Conservation (phyloP, 2,113 vertebrate genomes). For the Choloepus hoffmanni region DNA sequence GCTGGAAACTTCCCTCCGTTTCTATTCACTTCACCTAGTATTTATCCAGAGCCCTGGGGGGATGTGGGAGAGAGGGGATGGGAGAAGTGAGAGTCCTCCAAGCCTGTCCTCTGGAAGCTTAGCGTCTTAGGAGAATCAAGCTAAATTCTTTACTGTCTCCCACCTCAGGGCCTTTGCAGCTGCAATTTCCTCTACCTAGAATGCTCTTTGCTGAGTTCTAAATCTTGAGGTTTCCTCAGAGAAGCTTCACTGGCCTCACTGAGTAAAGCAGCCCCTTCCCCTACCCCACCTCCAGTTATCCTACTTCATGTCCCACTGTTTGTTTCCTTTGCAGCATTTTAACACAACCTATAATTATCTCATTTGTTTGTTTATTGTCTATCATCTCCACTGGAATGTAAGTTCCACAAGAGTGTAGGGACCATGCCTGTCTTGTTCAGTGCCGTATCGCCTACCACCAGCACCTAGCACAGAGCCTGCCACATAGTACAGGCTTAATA, state of each 20-base stretch:
- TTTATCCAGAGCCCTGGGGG: not conserved
- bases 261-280: slow-evolving; percentile 6
- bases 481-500: not conserved
- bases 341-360: slow-evolving; percentile 67
- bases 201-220: not conserved
- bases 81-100: not conserved
- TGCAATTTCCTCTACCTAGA: not conserved
- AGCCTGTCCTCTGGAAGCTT: slow-evolving; percentile 26
- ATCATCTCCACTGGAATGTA: slow-evolving; percentile 62
- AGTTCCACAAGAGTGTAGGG: slow-evolving; percentile 29
- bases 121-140: not conserved
- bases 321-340: slow-evolving; percentile 64
- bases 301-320: slow-evolving; percentile 62
- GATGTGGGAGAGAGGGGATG: no score
- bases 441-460: not conserved
- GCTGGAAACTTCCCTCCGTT: not conserved
- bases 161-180: not conserved
- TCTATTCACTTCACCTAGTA: not conserved
- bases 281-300: not conserved
- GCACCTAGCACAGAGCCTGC: not conserved
- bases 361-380: slow-evolving; percentile 80
- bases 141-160: not conserved
- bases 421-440: slow-evolving; percentile 29
- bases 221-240: not conserved
- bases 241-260: not conserved